Evolutionary conservation across 1,140 invertebrate genomes (phyloP).

Genomic region (Pentalonia nigronervosa): DNA sequence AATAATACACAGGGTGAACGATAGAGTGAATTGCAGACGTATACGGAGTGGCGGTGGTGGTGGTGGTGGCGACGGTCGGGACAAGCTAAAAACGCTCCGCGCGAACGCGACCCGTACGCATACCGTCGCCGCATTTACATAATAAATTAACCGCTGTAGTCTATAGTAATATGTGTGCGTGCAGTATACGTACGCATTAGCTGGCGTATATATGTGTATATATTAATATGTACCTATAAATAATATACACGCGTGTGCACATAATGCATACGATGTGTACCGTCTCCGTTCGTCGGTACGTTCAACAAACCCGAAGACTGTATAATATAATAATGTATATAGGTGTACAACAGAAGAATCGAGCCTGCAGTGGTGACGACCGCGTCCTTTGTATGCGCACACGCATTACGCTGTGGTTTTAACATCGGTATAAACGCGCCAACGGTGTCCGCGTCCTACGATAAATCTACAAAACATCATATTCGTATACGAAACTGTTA

Average conservation of each 20-base stretch:
- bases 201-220: no score
- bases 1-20: neutral
- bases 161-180: neutral
- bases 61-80: no score
- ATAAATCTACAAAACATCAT: neutral
- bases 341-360: neutral
- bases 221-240: no score
- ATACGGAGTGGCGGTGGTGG: neutral
- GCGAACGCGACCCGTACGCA: neutral
- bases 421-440: no score
- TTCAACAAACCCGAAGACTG: slow-evolving; percentile 1
- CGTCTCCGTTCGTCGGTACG: neutral
- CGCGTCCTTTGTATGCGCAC: neutral
- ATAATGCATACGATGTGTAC: neutral
- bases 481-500: neutral
- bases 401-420: neutral
- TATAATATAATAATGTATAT: no score
- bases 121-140: slow-evolving; percentile 26
- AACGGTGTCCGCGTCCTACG: no score
- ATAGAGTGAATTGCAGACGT: neutral
- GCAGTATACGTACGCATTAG: neutral
- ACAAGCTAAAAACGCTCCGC: neutral
- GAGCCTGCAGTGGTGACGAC: neutral
- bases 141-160: slow-evolving; percentile 49
- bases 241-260: neutral